A percentile compares a stretch with the other conserved stretches of the same genome.
phyloP scores from a whole-genome alignment of 2,888 invertebrate species.

The Mechanitis mazaeus region DNA sequence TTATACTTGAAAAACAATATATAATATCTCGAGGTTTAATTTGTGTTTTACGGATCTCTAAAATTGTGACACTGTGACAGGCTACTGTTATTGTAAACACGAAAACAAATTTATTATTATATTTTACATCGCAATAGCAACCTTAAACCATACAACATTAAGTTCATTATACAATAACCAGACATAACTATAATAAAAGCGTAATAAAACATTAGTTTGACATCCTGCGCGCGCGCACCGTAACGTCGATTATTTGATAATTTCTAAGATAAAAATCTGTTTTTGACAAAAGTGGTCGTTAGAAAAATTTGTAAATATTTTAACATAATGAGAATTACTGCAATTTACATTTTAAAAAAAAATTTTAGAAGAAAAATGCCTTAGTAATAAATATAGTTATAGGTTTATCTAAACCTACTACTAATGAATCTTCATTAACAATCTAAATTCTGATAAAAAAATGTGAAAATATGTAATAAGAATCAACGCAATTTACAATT shows the following conservation, averaged over 20 bases:
- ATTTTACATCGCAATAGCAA: conserved; percentile 5
- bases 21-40: not conserved
- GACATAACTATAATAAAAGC: conserved; percentile 21
- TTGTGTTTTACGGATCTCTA: conserved; percentile 29
- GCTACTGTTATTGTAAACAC: conserved; percentile 66
- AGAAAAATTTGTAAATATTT: not conserved
- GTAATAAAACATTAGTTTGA: conserved; percentile 50
- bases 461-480: too few species aligned
- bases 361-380: too few species aligned
- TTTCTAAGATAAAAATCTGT: conserved; percentile 54
- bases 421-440: too few species aligned
- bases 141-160: conserved; percentile 23
- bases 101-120: conserved; percentile 37
- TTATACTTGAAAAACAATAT: not conserved
- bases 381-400: too few species aligned
- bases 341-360: not conserved
- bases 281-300: conserved; percentile 55
- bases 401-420: too few species aligned
- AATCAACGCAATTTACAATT: too few species aligned
- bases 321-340: not conserved
- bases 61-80: conserved; percentile 71
- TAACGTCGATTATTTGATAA: conserved; percentile 73
- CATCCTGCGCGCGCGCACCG: conserved; percentile 71
- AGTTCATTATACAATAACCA: conserved; percentile 18
- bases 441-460: too few species aligned